A percentile compares a stretch with the other conserved stretches of the same genome.
These are phyloP conservation scores for Bubo bubo DNA, from an alignment of 2,113 vertebrate genomes.

Conservation along the genomic window DNA sequence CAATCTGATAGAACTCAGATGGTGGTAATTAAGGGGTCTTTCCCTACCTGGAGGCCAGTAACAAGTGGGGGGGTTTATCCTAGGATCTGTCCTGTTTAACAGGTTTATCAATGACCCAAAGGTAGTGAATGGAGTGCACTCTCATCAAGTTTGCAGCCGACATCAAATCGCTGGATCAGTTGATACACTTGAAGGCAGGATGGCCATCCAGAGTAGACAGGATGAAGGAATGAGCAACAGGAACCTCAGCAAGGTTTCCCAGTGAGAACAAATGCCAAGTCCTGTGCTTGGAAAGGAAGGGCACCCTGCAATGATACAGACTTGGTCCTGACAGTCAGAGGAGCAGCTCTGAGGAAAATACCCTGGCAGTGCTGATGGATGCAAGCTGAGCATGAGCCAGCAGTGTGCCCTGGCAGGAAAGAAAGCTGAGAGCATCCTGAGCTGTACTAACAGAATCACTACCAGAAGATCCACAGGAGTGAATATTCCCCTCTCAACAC, in stretches of 20 bases:
- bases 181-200: background rate
- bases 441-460: background rate
- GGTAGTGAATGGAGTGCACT: background rate
- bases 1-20: background rate
- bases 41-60: background rate
- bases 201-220: background rate
- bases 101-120: background rate
- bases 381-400: background rate
- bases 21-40: background rate
- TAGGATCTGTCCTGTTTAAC: background rate
- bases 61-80: background rate
- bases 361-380: background rate
- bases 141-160: background rate
- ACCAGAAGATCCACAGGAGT: background rate
- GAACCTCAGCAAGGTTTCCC: background rate
- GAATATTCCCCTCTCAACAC: background rate
- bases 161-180: background rate
- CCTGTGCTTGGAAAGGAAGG: background rate
- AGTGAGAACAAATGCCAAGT: background rate
- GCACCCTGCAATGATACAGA: background rate
- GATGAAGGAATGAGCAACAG: background rate
- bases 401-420: background rate
- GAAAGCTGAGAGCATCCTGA: background rate
- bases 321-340: background rate
- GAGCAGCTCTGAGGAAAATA: background rate